Evolutionary conservation across 2,888 invertebrate genomes (phyloP), one percentile per base, ranked within the genome.

Genomic region (Gibbula magus): DNA sequence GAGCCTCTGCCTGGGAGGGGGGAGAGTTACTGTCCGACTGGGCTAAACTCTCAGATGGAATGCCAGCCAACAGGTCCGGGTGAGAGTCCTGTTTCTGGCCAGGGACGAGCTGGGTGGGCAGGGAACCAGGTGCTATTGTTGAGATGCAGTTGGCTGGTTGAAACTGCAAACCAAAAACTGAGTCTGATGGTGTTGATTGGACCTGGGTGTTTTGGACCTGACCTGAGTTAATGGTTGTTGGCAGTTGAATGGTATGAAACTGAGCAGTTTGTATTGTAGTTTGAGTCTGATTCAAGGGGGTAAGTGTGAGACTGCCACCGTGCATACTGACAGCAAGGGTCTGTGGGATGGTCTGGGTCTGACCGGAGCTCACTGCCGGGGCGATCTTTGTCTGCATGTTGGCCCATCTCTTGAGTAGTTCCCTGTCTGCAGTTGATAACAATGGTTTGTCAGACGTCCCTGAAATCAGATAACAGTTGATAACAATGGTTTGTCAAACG

Each of bases 401-500:
- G 10, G 87, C 85, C 93, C 93, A 93, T 25, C 92, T 84, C 18
- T 90, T 87, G 54, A 93, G 81, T 75, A 92, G 79, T 32, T 90
- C 90, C 82, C 87, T 88, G 81, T 93, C 93, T 29, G 87, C 90
- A 78, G 83, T 88, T 0, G 91, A 88, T 16, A 89, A 77, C 0
- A 86, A 51, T 8, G 81, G 56, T n/a, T 82, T 85, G n/a, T 81
- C 84, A 51, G 75, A 45, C 18, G 22, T 45, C 13, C 25, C 25
- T 56, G n/a, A 25, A 56, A 56, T 56, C n/a, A 20, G 54, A 54
- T 22, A 10, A 56, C 90, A 78, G 83, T 88, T 0, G 91, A 88
- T 16, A 89, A 77, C 0, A 86, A 51, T 8, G 81, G 56, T n/a
- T 82, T 85, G n/a, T 81, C 84, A 51, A 52, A 45, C 18, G 22